Evolutionary conservation across 1,140 invertebrate species (phyloP).

Genomic region (Macrotrachela quadricornifera): DNA sequence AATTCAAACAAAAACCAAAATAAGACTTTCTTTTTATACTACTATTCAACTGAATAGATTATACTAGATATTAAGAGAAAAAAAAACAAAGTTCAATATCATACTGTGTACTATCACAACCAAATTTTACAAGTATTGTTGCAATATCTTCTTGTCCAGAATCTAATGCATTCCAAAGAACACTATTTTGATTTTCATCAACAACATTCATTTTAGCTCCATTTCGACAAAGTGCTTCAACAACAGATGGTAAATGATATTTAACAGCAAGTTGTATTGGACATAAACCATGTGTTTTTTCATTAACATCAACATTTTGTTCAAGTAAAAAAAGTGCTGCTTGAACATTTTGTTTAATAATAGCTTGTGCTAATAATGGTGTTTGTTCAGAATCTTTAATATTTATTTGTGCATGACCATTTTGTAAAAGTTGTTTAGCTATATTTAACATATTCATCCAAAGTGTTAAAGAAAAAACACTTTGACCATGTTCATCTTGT

Average conservation of each 20-base stretch:
- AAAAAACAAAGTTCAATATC: not conserved
- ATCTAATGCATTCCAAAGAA: conserved; percentile 66
- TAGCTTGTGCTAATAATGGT: conserved; percentile 55
- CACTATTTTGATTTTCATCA: conserved; percentile 34
- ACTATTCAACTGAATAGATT: too few species aligned
- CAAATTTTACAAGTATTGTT: conserved; percentile 45
- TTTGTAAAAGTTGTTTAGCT: conserved; percentile 37
- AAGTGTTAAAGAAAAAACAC: conserved; percentile 56
- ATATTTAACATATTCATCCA: conserved; percentile 37
- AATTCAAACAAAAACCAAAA: too few species aligned
- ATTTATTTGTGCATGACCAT: not conserved
- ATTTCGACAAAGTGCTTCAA: conserved; percentile 57
- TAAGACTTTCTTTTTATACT: too few species aligned
- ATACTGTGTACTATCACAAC: not conserved
- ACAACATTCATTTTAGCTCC: conserved; percentile 47
- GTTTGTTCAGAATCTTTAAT: conserved; percentile 3
- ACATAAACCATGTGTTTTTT: conserved; percentile 35
- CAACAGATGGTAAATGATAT: conserved; percentile 52
- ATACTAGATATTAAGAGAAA: not conserved
- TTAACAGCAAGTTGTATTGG: conserved; percentile 56
- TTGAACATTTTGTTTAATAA: conserved; percentile 53
- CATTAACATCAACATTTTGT: conserved; percentile 61
- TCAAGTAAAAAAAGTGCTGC: conserved; percentile 66
- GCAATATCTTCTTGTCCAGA: conserved; percentile 63
- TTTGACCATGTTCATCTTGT: conserved; percentile 57